A percentile compares a stretch with the other conserved stretches of the same genome.
Evolutionary conservation across 2,113 vertebrate genomes (phyloP).

Genomic region (Caretta caretta): DNA sequence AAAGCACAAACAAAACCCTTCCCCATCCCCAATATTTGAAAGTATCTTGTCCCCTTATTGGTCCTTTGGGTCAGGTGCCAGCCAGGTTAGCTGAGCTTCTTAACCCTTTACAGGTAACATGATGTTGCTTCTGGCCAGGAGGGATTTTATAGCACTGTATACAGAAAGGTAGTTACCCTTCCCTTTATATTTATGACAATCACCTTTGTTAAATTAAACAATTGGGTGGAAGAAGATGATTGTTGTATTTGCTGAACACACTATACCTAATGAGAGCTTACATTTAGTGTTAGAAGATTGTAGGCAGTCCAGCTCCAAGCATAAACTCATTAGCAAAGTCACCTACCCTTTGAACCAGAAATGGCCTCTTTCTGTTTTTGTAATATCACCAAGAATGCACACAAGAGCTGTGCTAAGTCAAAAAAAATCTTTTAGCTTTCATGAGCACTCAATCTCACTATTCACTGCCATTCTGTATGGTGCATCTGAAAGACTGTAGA

Average conservation of each 20-base stretch:
- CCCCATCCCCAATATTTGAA: too few relatives aligned
- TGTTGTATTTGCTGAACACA: slow-evolving; percentile 12
- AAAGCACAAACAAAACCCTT: too few relatives aligned
- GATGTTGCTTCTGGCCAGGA: too few relatives aligned
- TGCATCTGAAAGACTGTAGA: not conserved
- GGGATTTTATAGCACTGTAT: too few relatives aligned
- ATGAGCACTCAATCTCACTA: not conserved
- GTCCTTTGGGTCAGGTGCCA: too few relatives aligned
- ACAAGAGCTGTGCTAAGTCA: not conserved
- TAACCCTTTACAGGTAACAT: too few relatives aligned
- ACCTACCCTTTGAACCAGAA: not conserved
- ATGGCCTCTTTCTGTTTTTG: not conserved
- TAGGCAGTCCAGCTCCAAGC: not conserved
- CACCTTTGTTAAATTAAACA: slow-evolving; percentile 14
- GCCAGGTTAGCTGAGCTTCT: too few relatives aligned
- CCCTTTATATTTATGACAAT: too few relatives aligned
- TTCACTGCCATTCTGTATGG: not conserved
- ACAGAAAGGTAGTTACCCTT: too few relatives aligned
- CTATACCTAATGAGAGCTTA: not conserved
- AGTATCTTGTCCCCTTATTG: too few relatives aligned
- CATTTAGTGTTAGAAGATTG: not conserved
- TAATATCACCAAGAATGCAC: not conserved
- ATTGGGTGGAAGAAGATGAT: slow-evolving; percentile 1
- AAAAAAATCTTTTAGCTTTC: not conserved
- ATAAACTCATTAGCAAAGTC: not conserved